Percentiles rank a stretch among this genome's conserved stretches.
phyloP scores from a whole-genome alignment of 30 jellyfish, hydroid and myxozoan genomes.

The Cassiopea andromeda region DNA sequence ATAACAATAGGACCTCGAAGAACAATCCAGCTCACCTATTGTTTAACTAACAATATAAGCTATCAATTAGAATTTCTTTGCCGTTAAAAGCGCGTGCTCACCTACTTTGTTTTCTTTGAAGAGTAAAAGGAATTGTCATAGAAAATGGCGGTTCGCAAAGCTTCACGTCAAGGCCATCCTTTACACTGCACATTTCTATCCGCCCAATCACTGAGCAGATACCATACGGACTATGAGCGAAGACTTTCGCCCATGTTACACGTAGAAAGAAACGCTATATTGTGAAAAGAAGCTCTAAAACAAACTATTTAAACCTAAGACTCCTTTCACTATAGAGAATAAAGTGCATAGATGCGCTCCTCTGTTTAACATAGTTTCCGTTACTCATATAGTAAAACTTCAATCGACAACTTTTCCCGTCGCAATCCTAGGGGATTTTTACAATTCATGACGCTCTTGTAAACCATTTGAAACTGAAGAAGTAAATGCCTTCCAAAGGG shows the following conservation, averaged over 20 bases:
- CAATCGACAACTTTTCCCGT: too few relatives aligned
- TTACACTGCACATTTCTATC: not conserved
- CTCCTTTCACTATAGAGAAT: constrained; percentile 25
- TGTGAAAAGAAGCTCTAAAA: not conserved
- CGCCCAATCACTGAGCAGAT: not conserved
- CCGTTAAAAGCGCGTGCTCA: constrained; percentile 57
- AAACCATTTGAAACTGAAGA: too few relatives aligned
- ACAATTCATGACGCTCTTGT: too few relatives aligned
- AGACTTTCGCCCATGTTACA: not conserved
- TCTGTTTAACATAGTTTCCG: constrained; percentile 6
- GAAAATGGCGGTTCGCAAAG: not conserved
- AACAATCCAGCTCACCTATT: constrained; percentile 37
- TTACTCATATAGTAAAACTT: not conserved
- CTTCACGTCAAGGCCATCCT: not conserved
- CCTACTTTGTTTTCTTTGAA: constrained; percentile 21
- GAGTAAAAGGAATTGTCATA: constrained; percentile 21
- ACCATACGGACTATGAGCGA: not conserved
- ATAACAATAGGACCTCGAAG: constrained; percentile 8
- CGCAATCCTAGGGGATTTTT: too few relatives aligned
- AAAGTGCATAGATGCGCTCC: constrained; percentile 20
- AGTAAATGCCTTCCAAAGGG: too few relatives aligned
- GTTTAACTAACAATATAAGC: constrained; percentile 26
- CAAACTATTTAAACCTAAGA: not conserved
- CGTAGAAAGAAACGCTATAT: not conserved
- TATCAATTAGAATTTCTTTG: constrained; percentile 24